Base-by-base conservation (phyloP, 2,888 invertebrate genomes). In the Mythimna impura region DNA sequence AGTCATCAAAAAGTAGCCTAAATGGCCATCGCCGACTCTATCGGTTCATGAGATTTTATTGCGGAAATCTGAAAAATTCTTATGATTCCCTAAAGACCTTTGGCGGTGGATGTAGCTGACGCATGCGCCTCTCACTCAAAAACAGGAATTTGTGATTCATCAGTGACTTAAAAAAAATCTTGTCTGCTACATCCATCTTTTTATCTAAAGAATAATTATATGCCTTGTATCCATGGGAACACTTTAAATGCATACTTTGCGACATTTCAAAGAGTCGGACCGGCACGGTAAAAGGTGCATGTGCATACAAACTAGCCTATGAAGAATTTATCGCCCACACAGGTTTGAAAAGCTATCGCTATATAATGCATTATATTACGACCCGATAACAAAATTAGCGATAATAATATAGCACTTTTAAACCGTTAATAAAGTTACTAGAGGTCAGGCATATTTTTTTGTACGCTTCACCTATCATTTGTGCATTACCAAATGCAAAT, bases 341-440 rank as follows among this genome's bases (percentile, higher is more conserved):
- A 30, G 30, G 30, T 93, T 94, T 92, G 88, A 89, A 79, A 91
- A 91, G 93, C 88, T 94, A 94, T 93, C 92, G 82, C 79, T 78
- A 88, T 92, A 20, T 30, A 70, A 12, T 75, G 93, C 94, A 94
- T 89, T 92, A 88, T 88, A 82, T 76, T 70, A 74, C 70, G 75
- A 40, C 12, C 69, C 52, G 83, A 86, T 86, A 86, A 77, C 60
- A 17, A 57, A 20, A 47, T 57, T 66, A 47, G 54, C 30, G 76
- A 64, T 81, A 68, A 76, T 65, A 78, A 81, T 71, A 73, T 79
- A 62, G 62, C 71, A 73, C 65, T 66, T 77, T 66, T 71, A 36
- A 64, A 66, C 52, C 75, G 71, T 73, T 75, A 77, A 75, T 55
- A 66, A 60, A 76, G 63, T 84, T 72, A 71, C 43, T 60, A 72